Evolutionary conservation across 2,888 invertebrate species (phyloP), one percentile per base, ranked within the genome.

Genomic region (Drosophila rellima): DNA sequence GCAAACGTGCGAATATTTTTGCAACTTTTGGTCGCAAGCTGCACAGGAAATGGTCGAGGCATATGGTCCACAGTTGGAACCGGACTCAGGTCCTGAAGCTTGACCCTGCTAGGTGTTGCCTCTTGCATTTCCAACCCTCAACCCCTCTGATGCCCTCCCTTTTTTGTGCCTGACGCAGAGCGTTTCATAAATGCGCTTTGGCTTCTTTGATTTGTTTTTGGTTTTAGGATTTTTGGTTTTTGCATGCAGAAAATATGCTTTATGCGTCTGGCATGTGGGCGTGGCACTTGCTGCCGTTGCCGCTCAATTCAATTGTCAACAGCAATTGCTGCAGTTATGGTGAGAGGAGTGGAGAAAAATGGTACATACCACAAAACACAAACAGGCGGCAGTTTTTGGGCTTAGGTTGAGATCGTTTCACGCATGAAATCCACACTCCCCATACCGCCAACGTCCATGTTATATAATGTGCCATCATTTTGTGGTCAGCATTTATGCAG

Each of bases 401-500:
- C 64, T 85, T 74, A 73, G 76, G 63, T 68, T 71, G 56, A 66
- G 75, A 63, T 78, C 81, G 72, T 56, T 60, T 60, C 54, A 55
- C 69, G 74, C 62, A 60, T 50, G 29, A 63, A 63, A 42, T 56
- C 47, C 18, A 44, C 31, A 4, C 5, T 8, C 33, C 40, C 20
- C 35, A n/a, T n/a, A 7, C 23, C 37, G 33, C 40, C 31, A 26
- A 44, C 37, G 20, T 29, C 42, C 69, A 37, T 57, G 87, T 79
- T 85, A 79, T 87, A 87, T 89, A 89, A 85, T 85, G 84, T 83
- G 89, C 87, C 84, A 85, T 85, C 89, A 85, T 85, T 82, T 85
- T 85, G 89, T 83, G 85, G 85, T 85, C 89, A 85, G 89, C 87
- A 89, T 85, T 85, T 85, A 85, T 85, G 89, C 85, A 75, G 79